These are phyloP conservation scores for Ramphastos sulfuratus DNA, from an alignment of 2,113 vertebrate genomes.

Conservation along the genomic window DNA sequence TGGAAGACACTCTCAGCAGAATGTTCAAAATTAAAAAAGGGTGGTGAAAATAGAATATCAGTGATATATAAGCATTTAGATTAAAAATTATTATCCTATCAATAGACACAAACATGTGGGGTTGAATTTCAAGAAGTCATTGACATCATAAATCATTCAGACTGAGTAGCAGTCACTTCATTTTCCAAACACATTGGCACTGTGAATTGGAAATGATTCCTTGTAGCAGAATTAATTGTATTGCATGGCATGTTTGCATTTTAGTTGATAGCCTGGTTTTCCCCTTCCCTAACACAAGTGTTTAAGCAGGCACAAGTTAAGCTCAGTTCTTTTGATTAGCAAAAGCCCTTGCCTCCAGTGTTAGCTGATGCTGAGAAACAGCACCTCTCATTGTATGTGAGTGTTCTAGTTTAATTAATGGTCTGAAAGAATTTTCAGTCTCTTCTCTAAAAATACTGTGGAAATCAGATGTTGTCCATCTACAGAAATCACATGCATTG, in stretches of 20 bases:
- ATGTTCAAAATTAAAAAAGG: background rate
- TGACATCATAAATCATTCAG: background rate
- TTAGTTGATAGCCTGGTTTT: background rate
- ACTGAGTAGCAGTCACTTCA: background rate
- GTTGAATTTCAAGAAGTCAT: background rate
- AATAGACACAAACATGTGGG: background rate
- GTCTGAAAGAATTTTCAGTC: background rate
- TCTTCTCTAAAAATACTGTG: background rate
- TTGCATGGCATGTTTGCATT: background rate
- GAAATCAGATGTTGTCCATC: background rate
- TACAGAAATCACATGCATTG: background rate
- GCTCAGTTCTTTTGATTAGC: slow-evolving; percentile 51
- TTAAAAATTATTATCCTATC: background rate
- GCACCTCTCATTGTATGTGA: slow-evolving; percentile 16
- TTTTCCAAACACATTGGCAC: background rate
- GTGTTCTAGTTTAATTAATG: slow-evolving; percentile 39
- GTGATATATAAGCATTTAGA: background rate
- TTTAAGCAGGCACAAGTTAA: slow-evolving; percentile 31
- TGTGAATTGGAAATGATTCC: background rate
- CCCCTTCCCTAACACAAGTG: background rate
- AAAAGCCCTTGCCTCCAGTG: slow-evolving; percentile 40
- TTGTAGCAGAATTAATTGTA: slow-evolving; percentile 22
- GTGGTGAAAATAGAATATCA: background rate
- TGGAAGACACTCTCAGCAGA: background rate
- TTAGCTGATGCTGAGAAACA: slow-evolving; percentile 61